Percentiles rank a stretch among this genome's conserved stretches.
These are phyloP conservation scores for Chrysocyon brachyurus DNA, from an alignment of 2,797 vertebrate species.

Conservation along the genomic window DNA sequence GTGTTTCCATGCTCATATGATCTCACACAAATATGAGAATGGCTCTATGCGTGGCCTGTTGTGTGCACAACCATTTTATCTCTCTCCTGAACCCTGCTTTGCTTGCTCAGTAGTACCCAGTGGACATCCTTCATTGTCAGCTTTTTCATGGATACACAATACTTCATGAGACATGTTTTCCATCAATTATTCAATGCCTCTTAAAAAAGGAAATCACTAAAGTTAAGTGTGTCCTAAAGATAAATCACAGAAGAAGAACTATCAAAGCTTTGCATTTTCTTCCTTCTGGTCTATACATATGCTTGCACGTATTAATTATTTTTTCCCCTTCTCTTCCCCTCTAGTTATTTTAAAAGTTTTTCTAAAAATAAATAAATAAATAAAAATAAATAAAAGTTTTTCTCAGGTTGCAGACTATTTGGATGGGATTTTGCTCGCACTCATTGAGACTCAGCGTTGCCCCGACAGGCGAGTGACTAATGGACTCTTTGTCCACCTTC, in stretches of 20 bases:
- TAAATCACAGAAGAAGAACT: not conserved
- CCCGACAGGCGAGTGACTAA: too few species aligned
- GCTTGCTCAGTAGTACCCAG: not conserved
- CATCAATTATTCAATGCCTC: not conserved
- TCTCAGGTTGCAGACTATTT: not conserved
- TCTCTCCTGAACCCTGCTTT: not conserved
- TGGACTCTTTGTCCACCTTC: not conserved
- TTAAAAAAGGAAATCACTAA: not conserved
- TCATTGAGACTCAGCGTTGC: not conserved
- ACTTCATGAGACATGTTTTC: not conserved
- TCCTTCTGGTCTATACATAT: not conserved
- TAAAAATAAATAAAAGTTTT: not conserved
- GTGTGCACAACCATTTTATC: not conserved
- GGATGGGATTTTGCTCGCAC: not conserved
- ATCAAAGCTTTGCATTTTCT: not conserved
- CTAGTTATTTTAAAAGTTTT: not conserved
- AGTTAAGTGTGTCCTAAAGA: not conserved
- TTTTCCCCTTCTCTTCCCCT: not conserved
- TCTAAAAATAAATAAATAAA: not conserved
- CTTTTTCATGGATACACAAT: not conserved
- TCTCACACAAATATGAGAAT: too few species aligned
- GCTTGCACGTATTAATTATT: not conserved
- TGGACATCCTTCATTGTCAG: not conserved
- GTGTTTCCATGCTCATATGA: too few species aligned
- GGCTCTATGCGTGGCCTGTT: too few species aligned